Base-by-base conservation (phyloP, 2,113 vertebrate species). In the Bubo bubo region DNA sequence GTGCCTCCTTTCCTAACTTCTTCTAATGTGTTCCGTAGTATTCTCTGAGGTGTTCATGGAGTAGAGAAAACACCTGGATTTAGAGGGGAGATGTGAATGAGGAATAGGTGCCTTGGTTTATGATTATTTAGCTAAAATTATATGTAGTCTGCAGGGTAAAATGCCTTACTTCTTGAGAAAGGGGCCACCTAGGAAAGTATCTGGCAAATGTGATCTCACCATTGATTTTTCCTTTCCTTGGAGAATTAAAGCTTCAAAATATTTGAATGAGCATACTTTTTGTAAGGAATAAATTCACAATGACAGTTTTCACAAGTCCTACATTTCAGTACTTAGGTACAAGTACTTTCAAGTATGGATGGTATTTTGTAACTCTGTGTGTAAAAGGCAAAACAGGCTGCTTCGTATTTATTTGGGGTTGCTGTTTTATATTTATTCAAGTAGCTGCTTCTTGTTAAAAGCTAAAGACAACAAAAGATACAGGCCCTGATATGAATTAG, bases 71-170 rank as follows among this genome's bases (percentile, higher is more conserved):
- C n/a, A 32, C 22, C 15, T 92, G 74, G 27, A 71, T 93, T 79
- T 75, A 43, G 45, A 53, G 34, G 49, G 52, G 39, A 39, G 49
- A 67, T 39, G 37, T 35, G 64, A 76, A 26, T 35, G 23, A 72
- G 47, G 71, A 86, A 8, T 16, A 6, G 10, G 18, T 23, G 37
- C 35, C 50, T 59, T 79, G 11, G 27, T 56, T 91, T 50, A 19
- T 64, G 24, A 16, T 41, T 30, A 17, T 76, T 81, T 85, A 76
- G 22, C 58, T 93, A 32, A 39, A 63, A 47, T 24, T 17, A 0
- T 23, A 1, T 18, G 12, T 39, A 30, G 7, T 8, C 2, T 8
- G 7, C 2, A 9, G 16, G 19, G 12, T 34, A n/a, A 71, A 55
- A 45, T 3, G 5, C 24, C 6, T 60, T 34, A 4, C 41, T 56